Evolutionary conservation across 2,113 vertebrate species (phyloP).

Genomic region (Oceanodroma tethys): DNA sequence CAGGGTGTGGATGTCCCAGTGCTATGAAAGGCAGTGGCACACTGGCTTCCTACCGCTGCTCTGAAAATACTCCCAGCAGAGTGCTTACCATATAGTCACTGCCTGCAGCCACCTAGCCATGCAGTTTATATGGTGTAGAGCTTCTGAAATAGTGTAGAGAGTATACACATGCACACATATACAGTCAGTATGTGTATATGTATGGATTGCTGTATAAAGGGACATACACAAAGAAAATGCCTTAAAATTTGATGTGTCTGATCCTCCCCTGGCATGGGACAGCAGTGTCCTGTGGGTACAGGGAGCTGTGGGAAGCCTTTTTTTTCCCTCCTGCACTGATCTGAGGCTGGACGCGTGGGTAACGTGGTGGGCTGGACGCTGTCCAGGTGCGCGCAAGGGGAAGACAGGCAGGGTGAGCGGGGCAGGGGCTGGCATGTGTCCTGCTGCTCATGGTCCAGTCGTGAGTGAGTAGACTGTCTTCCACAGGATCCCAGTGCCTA

Average conservation of each 20-base stretch:
- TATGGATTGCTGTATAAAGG: not conserved
- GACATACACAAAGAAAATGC: not conserved
- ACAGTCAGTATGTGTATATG: not conserved
- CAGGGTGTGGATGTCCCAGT: not conserved
- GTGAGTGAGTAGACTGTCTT: not conserved
- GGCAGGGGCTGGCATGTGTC: not conserved
- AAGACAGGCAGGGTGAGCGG: not conserved
- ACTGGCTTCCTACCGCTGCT: not conserved
- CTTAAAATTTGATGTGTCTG: not conserved
- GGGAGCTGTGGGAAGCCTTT: not conserved
- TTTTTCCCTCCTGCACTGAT: not conserved
- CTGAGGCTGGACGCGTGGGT: not conserved
- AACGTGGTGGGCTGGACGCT: too few relatives aligned
- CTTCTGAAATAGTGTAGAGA: not conserved
- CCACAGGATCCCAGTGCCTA: not conserved
- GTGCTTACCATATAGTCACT: not conserved
- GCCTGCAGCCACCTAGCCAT: not conserved
- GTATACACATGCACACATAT: not conserved
- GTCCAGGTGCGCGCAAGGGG: accelerated
- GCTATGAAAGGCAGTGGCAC: not conserved
- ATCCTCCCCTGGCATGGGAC: not conserved
- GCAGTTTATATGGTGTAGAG: not conserved
- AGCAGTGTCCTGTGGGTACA: not conserved
- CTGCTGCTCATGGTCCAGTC: not conserved
- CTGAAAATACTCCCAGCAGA: not conserved